Conservation (phyloP, 1,140 invertebrate species). For the Limonius californicus region DNA sequence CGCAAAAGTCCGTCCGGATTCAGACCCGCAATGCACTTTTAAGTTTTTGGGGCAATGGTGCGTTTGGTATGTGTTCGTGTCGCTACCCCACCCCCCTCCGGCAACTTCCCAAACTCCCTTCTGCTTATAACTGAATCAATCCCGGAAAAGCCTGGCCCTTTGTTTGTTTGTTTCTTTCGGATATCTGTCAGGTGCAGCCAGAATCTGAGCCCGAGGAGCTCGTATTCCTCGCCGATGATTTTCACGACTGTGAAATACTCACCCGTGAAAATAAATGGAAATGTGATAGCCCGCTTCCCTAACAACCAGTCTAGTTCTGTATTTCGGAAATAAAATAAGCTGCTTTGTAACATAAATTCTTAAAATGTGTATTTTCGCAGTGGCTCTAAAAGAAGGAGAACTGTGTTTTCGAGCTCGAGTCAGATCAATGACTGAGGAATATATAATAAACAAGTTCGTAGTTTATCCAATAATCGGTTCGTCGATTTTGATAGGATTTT, state of each 20-base stretch:
- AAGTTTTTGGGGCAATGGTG: neutral
- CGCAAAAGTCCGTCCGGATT: neutral
- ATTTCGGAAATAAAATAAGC: no score
- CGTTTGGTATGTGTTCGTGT: neutral
- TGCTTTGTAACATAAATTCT: no score
- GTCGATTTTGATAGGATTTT: no score
- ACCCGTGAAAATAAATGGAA: conserved; percentile 7
- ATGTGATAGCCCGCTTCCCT: neutral
- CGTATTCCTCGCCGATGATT: conserved; percentile 3
- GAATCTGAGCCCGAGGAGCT: neutral
- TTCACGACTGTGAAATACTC: conserved; percentile 2
- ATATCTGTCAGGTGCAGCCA: conserved; percentile 4
- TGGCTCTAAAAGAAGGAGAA: no score
- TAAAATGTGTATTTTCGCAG: no score
- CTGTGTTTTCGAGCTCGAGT: no score
- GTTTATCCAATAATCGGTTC: no score
- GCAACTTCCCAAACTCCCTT: neutral
- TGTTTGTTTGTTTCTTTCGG: neutral
- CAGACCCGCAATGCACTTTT: neutral
- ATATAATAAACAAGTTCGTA: no score
- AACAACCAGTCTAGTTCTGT: neutral
- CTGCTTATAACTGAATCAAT: neutral
- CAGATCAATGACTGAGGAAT: no score
- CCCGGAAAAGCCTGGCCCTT: neutral
- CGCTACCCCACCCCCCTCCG: neutral